Evolutionary conservation across 2,888 invertebrate species (phyloP).

Genomic region (Cataglyphis cursor): DNA sequence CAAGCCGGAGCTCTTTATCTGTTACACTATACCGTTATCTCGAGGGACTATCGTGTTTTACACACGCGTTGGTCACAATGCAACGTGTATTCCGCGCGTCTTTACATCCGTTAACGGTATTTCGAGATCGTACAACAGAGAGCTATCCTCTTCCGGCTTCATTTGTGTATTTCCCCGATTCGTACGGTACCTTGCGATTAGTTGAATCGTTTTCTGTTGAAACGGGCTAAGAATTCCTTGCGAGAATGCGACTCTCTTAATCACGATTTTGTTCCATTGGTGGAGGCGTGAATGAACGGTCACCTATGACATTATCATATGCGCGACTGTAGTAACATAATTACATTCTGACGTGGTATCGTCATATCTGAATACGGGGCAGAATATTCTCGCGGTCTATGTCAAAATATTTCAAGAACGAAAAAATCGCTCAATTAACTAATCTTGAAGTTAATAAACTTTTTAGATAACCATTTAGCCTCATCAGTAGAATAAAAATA

Average conservation of each 20-base stretch:
- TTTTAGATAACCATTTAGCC: not conserved
- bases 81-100: slow-evolving; percentile 71
- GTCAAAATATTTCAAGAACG: not conserved
- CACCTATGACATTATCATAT: slow-evolving; percentile 21
- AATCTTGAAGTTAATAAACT: not conserved
- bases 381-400: not conserved
- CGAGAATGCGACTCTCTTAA: slow-evolving; percentile 24
- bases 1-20: slow-evolving; percentile 58
- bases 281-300: slow-evolving; percentile 8
- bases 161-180: slow-evolving; percentile 7
- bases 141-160: slow-evolving; percentile 67
- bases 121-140: slow-evolving; percentile 64
- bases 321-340: slow-evolving; percentile 5
- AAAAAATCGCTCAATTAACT: not conserved
- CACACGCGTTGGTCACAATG: slow-evolving; percentile 63
- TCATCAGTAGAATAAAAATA: not conserved
- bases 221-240: slow-evolving; percentile 5
- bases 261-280: slow-evolving; percentile 29
- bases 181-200: slow-evolving; percentile 42
- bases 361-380: slow-evolving; percentile 18
- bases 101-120: slow-evolving; percentile 74
- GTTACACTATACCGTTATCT: slow-evolving; percentile 73
- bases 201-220: slow-evolving; percentile 20
- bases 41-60: slow-evolving; percentile 63
- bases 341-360: slow-evolving; percentile 24